A percentile compares a stretch with the other conserved stretches of the same genome.
Conservation (phyloP, 2,113 vertebrate genomes). For the Esox niger region DNA sequence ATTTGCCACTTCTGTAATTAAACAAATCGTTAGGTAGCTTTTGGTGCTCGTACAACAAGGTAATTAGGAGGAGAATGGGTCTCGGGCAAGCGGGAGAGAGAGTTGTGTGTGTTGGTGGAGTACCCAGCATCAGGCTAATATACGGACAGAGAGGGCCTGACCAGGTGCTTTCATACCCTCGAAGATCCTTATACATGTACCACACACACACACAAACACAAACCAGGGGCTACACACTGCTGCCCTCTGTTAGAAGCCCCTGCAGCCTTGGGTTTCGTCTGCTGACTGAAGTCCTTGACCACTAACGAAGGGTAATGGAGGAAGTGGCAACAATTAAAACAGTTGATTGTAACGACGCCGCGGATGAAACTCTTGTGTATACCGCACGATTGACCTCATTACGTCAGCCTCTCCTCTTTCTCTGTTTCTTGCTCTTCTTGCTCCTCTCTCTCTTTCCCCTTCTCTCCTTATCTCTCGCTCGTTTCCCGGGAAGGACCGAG, state of each 20-base stretch:
- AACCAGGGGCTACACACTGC: conserved; percentile 15
- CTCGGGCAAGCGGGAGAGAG: conserved; percentile 40
- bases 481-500: neutral
- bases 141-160: conserved; percentile 52
- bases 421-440: too few relatives aligned
- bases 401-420: too few relatives aligned
- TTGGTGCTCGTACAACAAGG: conserved; percentile 67
- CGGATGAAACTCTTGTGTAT: neutral
- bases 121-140: conserved; percentile 63
- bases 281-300: conserved; percentile 57
- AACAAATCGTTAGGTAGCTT: conserved; percentile 67
- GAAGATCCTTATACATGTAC: conserved; percentile 37
- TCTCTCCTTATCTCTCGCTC: too few relatives aligned
- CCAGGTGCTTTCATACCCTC: conserved; percentile 55
- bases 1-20: conserved; percentile 71
- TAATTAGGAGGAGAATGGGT: conserved; percentile 68
- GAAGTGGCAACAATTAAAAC: conserved; percentile 42
- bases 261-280: conserved; percentile 39
- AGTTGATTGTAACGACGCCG: conserved; percentile 19
- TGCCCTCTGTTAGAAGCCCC: conserved; percentile 39
- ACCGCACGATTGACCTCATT: neutral
- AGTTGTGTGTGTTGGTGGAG: conserved; percentile 49
- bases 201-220: conserved; percentile 13
- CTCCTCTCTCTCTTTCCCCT: too few relatives aligned
- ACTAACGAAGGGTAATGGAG: conserved; percentile 65